phyloP scores from a whole-genome alignment of 2,797 vertebrate species.

The Phaenicophaeus curvirostris region DNA sequence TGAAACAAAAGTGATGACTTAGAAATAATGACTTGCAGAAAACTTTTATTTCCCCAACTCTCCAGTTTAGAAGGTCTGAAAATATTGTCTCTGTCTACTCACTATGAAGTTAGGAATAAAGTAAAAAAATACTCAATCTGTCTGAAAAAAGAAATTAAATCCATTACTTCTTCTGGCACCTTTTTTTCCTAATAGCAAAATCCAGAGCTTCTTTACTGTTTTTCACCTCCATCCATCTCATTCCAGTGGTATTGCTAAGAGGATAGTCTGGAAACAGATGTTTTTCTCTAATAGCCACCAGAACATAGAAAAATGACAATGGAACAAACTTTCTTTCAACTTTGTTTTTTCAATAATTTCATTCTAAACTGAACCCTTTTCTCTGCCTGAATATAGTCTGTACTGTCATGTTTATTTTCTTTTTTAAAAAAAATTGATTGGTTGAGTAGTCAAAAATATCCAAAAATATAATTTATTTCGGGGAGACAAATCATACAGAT shows the following conservation, averaged over 20 bases:
- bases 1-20: not conserved
- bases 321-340: not conserved
- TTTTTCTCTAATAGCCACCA: not conserved
- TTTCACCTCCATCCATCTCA: not conserved
- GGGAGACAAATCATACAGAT: conserved; percentile 33
- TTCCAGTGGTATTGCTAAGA: not conserved
- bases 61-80: not conserved
- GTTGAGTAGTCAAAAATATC: not conserved
- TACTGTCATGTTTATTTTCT: conserved; percentile 23
- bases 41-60: not conserved
- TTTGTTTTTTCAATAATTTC: not conserved
- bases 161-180: not conserved
- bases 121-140: not conserved
- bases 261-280: not conserved
- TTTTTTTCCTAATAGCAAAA: not conserved
- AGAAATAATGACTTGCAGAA: not conserved
- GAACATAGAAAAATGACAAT: not conserved
- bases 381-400: not conserved
- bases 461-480: conserved; percentile 39
- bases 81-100: not conserved
- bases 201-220: not conserved
- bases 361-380: not conserved
- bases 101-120: not conserved
- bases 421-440: conserved; percentile 6
- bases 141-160: not conserved